Percentiles rank a stretch among this genome's conserved stretches.
Evolutionary conservation across 2,797 vertebrate species (phyloP).

Genomic region (Diceros bicornis): DNA sequence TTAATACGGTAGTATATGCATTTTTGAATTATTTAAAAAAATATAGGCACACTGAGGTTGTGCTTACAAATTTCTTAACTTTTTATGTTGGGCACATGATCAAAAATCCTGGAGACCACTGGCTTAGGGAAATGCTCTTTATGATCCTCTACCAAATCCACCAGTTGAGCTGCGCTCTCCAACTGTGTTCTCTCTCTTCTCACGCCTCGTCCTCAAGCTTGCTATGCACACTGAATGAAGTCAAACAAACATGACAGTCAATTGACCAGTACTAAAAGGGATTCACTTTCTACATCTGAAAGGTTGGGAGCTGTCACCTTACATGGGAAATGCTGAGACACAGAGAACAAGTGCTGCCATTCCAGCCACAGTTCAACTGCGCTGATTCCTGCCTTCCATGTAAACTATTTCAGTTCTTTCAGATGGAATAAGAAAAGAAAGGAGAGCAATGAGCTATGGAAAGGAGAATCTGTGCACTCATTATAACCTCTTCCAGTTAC

Average conservation of each 20-base stretch:
- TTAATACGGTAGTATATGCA: not conserved
- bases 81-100: not conserved
- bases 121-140: not conserved
- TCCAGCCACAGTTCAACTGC: not conserved
- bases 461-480: not conserved
- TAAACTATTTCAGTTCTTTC: not conserved
- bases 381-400: no score
- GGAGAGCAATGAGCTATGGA: not conserved
- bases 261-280: not conserved
- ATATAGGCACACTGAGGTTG: not conserved
- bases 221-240: not conserved
- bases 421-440: not conserved
- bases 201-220: not conserved
- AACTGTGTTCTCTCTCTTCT: not conserved
- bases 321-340: not conserved
- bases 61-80: not conserved
- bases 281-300: not conserved
- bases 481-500: not conserved
- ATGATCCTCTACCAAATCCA: not conserved
- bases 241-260: not conserved
- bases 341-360: not conserved
- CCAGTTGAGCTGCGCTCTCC: not conserved
- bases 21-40: not conserved
- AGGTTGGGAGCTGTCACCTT: not conserved
- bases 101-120: not conserved